phyloP scores from a whole-genome alignment of 1,140 invertebrate genomes.

The Sitobion miscanthi region DNA sequence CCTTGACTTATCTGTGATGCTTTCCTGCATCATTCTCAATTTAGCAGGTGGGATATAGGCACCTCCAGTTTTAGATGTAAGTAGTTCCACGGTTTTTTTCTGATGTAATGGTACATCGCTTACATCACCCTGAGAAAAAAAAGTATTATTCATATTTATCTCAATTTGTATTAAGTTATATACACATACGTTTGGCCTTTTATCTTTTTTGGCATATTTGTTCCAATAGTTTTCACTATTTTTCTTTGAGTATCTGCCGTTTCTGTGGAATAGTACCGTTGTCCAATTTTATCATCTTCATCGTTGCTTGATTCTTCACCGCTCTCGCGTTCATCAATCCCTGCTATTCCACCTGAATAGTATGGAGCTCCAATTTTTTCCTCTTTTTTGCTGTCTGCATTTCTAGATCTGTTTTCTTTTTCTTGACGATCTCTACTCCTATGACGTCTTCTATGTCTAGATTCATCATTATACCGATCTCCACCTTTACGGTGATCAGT shows the following conservation, averaged over 20 bases:
- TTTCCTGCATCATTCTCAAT: constrained; percentile 90
- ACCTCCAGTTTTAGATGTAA: constrained; percentile 89
- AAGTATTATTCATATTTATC: background rate
- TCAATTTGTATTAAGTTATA: background rate
- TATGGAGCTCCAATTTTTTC: constrained; percentile 57
- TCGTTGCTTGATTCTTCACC: constrained; percentile 47
- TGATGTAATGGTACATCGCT: constrained; percentile 53
- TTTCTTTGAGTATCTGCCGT: constrained; percentile 38
- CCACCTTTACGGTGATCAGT: background rate
- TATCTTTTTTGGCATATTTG: constrained; percentile 60
- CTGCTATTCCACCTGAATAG: constrained; percentile 46
- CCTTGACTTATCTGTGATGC: constrained; percentile 89
- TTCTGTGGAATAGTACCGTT: constrained; percentile 58
- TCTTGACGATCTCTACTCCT: constrained; percentile 51
- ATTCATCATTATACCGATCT: constrained; percentile 27
- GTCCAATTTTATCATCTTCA: constrained; percentile 57
- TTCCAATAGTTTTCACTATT: constrained; percentile 63
- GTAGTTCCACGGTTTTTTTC: constrained; percentile 50
- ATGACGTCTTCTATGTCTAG: constrained; percentile 37
- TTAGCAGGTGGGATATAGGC: constrained; percentile 99
- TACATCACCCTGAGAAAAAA: constrained; percentile 46
- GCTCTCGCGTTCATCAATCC: constrained; percentile 40
- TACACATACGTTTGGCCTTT: constrained; percentile 56
- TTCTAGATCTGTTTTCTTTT: constrained; percentile 53
- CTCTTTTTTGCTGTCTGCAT: constrained; percentile 40